Evolutionary conservation across 2,113 vertebrate genomes (phyloP).

Genomic region (Fregata magnificens): DNA sequence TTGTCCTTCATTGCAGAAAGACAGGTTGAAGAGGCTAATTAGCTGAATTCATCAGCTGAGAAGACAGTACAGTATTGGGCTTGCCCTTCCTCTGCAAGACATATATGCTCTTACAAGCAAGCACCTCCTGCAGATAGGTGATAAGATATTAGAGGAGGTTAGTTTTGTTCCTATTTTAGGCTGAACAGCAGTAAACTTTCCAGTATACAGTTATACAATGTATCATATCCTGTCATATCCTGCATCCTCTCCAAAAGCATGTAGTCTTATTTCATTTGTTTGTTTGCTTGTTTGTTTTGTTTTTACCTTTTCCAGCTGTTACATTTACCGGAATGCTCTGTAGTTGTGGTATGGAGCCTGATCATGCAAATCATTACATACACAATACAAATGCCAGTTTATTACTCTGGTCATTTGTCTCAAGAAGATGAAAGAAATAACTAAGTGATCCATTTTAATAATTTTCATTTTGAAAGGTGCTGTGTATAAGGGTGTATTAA

Average conservation of each 20-base stretch:
- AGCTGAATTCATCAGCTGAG: slow-evolving; percentile 33
- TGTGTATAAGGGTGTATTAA: background rate
- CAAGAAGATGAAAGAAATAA: background rate
- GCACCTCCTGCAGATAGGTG: background rate
- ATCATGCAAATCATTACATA: background rate
- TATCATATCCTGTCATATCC: background rate
- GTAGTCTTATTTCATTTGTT: background rate
- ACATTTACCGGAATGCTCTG: background rate
- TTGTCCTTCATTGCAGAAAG: slow-evolving; percentile 33
- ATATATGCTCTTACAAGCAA: background rate
- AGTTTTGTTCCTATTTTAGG: background rate
- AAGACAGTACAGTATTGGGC: background rate
- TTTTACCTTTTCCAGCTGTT: background rate
- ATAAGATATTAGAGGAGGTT: slow-evolving; percentile 3
- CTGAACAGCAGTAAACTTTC: background rate
- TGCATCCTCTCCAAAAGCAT: background rate
- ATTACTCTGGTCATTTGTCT: background rate
- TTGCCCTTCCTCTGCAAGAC: background rate
- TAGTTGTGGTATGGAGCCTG: background rate
- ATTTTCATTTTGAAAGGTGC: background rate
- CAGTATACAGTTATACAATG: background rate
- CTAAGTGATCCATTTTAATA: background rate
- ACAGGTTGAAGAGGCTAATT: slow-evolving; percentile 46
- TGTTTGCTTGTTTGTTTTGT: background rate
- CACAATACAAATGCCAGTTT: background rate